Evolutionary conservation across 2,797 vertebrate genomes (phyloP), one percentile per base, ranked within the genome.

Genomic region (Sebastes taczanowskii): DNA sequence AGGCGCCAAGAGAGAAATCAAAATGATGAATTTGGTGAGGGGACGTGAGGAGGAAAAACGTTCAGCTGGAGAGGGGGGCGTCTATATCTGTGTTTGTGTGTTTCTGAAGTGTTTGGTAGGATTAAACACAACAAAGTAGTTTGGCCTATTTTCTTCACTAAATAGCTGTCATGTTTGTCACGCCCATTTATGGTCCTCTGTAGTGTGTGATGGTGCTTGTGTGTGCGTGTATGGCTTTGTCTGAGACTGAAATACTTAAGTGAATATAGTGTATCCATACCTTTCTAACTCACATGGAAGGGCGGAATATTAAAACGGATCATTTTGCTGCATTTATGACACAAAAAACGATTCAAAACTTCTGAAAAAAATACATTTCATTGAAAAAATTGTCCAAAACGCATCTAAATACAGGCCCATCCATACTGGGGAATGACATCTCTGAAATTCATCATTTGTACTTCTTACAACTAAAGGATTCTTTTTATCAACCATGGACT

Each of bases 1-100:
- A 55, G 67, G 22, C 27, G 22, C 20, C 0, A 42, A 81, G 59
- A 53, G 62, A 70, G 69, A 58, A 80, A 77, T 77, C 66, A 62
- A 77, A 87, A 69, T 81, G 78, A 84, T 81, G 62, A 70, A 84
- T 82, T 35, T 66, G 69, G 53, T 67, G 74, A 77, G 71, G 63
- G 61, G 35, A 71, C 30, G 23, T 74, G 46, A 27, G 79, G 55
- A 60, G 69, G 56, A n/a, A 55, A 55, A 71, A 67, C 25, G 59
- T 66, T 67, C 65, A 79, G 65, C 68, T 78, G 32, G 32, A 62
- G 30, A 42, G 61, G 59, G 42, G 38, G 35, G 58, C 61, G 69
- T 72, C 55, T 76, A 6, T 35, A 30, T 78, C 7, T 53, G 66
- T 46, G 60, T 60, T 49, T 79, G 64, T 53, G 20, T 53, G 49